These are phyloP conservation scores for Trialeurodes vaporariorum DNA, from an alignment of 1,140 invertebrate species.

Conservation along the genomic window DNA sequence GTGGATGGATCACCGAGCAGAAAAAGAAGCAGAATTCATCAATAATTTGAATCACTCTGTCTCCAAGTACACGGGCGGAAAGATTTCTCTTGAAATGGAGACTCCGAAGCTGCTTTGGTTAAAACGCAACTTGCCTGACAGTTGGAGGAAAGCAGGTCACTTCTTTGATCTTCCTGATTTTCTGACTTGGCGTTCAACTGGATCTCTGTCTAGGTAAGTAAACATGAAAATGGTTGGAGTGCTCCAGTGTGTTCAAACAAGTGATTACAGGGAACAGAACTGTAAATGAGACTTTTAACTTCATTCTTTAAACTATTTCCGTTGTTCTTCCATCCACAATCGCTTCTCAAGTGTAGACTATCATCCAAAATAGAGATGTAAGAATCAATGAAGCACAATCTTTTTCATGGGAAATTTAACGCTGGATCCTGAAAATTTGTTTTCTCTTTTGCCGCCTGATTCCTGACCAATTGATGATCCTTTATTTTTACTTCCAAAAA, in stretches of 20 bases:
- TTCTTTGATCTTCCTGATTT: slow-evolving; percentile 93
- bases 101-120: slow-evolving; percentile 92
- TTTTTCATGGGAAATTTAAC: background rate
- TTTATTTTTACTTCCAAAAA: no score
- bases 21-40: slow-evolving; percentile 66
- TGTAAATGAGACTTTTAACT: background rate
- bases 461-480: no score
- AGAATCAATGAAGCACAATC: no score
- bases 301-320: background rate
- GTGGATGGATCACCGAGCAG: slow-evolving; percentile 94
- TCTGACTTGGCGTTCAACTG: slow-evolving; percentile 84
- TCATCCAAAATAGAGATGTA: background rate
- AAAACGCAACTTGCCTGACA: slow-evolving; percentile 57
- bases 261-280: no score
- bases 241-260: no score
- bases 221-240: slow-evolving; percentile 10
- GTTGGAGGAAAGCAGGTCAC: slow-evolving; percentile 53
- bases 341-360: background rate
- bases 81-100: slow-evolving; percentile 90
- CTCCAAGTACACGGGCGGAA: slow-evolving; percentile 77
- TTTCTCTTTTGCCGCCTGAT: no score
- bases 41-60: slow-evolving; percentile 64
- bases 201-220: slow-evolving; percentile 47
- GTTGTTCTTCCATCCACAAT: background rate
- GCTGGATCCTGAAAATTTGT: no score